Evolutionary conservation across 2,113 vertebrate genomes (phyloP), one percentile per base, ranked within the genome.

Genomic region (Aspiorhynchus laticeps): DNA sequence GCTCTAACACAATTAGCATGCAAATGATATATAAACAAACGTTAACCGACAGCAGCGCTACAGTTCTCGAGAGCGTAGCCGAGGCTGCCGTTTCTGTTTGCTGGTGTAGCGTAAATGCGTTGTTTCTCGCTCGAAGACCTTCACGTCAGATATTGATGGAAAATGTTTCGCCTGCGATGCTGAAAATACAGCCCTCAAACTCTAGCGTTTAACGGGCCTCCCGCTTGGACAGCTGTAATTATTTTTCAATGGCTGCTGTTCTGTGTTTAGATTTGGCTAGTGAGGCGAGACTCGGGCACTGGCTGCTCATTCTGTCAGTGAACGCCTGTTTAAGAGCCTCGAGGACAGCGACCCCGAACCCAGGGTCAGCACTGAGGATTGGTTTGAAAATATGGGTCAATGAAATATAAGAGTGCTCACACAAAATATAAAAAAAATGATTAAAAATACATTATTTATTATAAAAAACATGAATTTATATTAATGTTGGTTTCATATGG

Each of bases 231-330:
- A 89, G 86, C 88, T 75, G 81, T 91, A 91, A 93, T 95, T 91
- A 90, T 90, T 92, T 93, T 91, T 88, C 92, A 87, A 87, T 92
- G 85, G 90, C 88, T 86, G 85, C 86, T 86, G 82, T 21, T 89
- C 86, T 87, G 91, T 93, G 93, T 94, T 94, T 92, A 90, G 90
- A 87, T 85, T 86, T 89, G 75, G 87, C 89, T 85, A 91, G 91
- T 89, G 90, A 85, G 90, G 89, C 84, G 31, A 81, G 67, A 91
- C 88, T 87, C 79, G 59, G 74, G 87, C 90, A 93, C 90, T 91
- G 89, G 46, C 46, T 48, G 91, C 8, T 71, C 67, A 9, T 93
- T 92, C 92, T 91, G 87, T 91, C 86, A 75, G 85, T 8, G 43
- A 21, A 74, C 33, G 48, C 67, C 86, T 69, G 89, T 36, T 17